phyloP scores from a whole-genome alignment of 2,797 vertebrate genomes.

The Astyanax mexicanus region DNA sequence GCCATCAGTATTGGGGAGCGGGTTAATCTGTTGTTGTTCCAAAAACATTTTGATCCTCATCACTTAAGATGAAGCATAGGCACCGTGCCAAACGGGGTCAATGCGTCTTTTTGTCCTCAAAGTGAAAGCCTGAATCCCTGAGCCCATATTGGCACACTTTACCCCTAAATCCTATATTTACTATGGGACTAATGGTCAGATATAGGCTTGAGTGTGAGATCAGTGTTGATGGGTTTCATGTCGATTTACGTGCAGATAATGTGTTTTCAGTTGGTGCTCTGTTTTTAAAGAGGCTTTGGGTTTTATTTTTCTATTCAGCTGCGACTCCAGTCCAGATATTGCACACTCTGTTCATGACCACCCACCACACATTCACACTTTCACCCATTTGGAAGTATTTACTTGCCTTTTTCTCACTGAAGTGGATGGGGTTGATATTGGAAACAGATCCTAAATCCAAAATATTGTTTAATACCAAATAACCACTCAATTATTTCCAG shows the following conservation, averaged over 20 bases:
- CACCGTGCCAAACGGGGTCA: constrained; percentile 10
- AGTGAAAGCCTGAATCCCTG: constrained; percentile 10
- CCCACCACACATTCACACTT: constrained; percentile 36
- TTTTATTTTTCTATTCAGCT: constrained; percentile 6
- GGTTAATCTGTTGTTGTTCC: constrained; percentile 42
- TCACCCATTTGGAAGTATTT: constrained; percentile 31
- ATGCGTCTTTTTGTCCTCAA: background rate
- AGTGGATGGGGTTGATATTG: background rate
- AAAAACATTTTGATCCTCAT: constrained; percentile 31
- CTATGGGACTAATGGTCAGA: background rate
- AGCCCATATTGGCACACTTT: background rate
- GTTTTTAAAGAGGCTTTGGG: constrained; percentile 41
- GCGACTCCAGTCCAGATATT: constrained; percentile 27
- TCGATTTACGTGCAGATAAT: constrained; percentile 24
- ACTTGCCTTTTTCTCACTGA: constrained; percentile 5
- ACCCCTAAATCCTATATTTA: constrained; percentile 1
- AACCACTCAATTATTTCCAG: background rate
- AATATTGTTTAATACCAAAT: background rate
- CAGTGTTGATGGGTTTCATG: constrained; percentile 14
- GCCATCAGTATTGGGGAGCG: background rate
- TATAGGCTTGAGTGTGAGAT: background rate
- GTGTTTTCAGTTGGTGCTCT: constrained; percentile 30
- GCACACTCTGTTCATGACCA: constrained; percentile 40
- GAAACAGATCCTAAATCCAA: background rate
- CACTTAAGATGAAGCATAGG: background rate